Percentiles rank a stretch among this genome's conserved stretches.
phyloP scores from a whole-genome alignment of 1,140 invertebrate species.

The Drepana arcuata region DNA sequence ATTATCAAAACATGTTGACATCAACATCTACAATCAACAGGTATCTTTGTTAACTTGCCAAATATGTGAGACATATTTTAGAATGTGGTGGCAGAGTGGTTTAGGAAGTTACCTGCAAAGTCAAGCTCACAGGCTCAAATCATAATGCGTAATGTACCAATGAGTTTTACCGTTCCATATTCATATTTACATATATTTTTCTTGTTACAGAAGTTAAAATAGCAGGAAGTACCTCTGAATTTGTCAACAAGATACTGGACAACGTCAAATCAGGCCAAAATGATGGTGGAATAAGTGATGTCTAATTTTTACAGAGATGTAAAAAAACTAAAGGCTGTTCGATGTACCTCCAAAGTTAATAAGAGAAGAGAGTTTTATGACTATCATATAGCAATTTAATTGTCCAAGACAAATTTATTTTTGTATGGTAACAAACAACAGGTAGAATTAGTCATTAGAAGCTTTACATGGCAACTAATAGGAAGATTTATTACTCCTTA shows the following conservation, averaged over 20 bases:
- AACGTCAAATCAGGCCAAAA: conserved; percentile 53
- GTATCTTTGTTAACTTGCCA: no score
- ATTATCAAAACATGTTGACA: no score
- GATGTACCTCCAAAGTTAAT: conserved; percentile 70
- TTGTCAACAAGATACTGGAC: conserved; percentile 57
- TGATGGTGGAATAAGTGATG: conserved; percentile 47
- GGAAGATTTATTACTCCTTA: conserved; percentile 22
- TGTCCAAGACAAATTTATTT: conserved; percentile 66
- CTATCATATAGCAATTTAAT: conserved; percentile 43
- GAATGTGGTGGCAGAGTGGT: no score
- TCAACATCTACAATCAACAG: no score
- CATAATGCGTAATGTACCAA: no score
- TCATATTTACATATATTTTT: no score
- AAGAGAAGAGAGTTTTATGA: conserved; percentile 48
- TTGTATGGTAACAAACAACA: conserved; percentile 47
- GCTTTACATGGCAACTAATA: conserved; percentile 52
- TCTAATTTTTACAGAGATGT: conserved; percentile 38
- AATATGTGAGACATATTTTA: no score
- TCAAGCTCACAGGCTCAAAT: no score
- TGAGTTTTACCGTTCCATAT: no score
- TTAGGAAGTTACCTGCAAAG: no score
- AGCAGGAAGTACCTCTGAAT: conserved; percentile 57
- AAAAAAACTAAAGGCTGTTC: conserved; percentile 67
- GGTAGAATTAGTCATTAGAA: conserved; percentile 54
- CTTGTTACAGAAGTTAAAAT: conserved; percentile 54